phyloP scores from a whole-genome alignment of 1,140 invertebrate species.

The Trichonephila clavata region DNA sequence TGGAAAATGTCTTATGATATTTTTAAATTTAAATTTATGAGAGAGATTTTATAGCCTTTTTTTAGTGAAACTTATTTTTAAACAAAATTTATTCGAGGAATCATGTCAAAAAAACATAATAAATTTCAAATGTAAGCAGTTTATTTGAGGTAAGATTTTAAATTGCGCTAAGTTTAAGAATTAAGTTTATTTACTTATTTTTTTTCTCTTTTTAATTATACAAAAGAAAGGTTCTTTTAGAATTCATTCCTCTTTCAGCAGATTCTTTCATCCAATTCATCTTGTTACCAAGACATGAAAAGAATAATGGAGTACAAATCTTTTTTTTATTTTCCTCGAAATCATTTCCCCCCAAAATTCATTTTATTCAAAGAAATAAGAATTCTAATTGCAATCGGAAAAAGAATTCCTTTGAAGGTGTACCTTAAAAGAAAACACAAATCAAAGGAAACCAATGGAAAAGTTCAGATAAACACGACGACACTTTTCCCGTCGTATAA shows the following conservation, averaged over 20 bases:
- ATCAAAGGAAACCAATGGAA: slow-evolving; percentile 51
- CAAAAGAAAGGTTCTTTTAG: background rate
- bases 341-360: background rate
- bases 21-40: too few relatives aligned
- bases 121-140: too few relatives aligned
- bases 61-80: too few relatives aligned
- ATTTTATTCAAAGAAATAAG: slow-evolving; percentile 1
- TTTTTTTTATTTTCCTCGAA: background rate
- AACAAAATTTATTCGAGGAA: too few relatives aligned
- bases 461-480: slow-evolving; percentile 44
- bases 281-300: background rate
- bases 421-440: background rate
- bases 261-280: background rate
- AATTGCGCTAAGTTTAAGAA: too few relatives aligned
- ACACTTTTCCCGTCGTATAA: slow-evolving; percentile 46
- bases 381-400: slow-evolving; percentile 21
- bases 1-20: too few relatives aligned
- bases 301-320: background rate
- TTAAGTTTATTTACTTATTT: background rate
- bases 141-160: too few relatives aligned
- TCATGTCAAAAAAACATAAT: too few relatives aligned
- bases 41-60: too few relatives aligned
- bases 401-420: slow-evolving; percentile 44
- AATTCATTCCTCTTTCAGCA: background rate
- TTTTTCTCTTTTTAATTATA: background rate